Percentiles rank a stretch among this genome's conserved stretches.
These are phyloP conservation scores for Oconnorella tubifera DNA, from an alignment of 2,888 invertebrate species.

Conservation along the genomic window DNA sequence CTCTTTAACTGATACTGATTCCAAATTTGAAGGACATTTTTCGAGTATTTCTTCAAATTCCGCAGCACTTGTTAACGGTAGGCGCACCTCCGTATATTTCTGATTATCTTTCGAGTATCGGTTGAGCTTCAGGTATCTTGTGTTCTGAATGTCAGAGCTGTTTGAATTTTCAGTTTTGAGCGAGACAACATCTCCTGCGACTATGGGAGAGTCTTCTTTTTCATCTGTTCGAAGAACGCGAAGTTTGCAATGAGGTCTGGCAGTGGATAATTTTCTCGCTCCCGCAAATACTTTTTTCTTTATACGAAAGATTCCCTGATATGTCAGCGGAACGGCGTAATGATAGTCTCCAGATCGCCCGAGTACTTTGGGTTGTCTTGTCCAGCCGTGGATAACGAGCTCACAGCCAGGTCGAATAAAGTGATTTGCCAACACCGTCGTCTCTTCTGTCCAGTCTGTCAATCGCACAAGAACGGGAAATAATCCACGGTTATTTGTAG, in stretches of 20 bases:
- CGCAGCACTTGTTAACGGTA: conserved; percentile 25
- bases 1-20: conserved; percentile 27
- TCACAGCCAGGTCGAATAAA: conserved; percentile 31
- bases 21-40: conserved; percentile 10
- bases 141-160: not conserved
- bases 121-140: not conserved
- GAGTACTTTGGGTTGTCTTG: conserved; percentile 35
- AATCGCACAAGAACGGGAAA: conserved; percentile 33
- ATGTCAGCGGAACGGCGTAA: conserved; percentile 36
- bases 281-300: conserved; percentile 25
- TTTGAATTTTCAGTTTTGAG: conserved; percentile 8
- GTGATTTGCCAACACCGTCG: conserved; percentile 34
- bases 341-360: conserved; percentile 17
- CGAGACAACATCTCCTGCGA: conserved; percentile 28
- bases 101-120: not conserved
- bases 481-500: conserved; percentile 27
- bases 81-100: conserved; percentile 14
- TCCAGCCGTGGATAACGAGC: conserved; percentile 37
- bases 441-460: conserved; percentile 34
- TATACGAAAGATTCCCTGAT: conserved; percentile 33
- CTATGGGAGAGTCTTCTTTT: conserved; percentile 16
- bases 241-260: conserved; percentile 29
- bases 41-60: conserved; percentile 34
- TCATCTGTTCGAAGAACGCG: conserved; percentile 17
- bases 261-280: conserved; percentile 25